A percentile compares a stretch with the other conserved stretches of the same genome.
These are phyloP conservation scores for Paedocypris sp. DNA, from an alignment of 2,113 vertebrate species.

Conservation along the genomic window DNA sequence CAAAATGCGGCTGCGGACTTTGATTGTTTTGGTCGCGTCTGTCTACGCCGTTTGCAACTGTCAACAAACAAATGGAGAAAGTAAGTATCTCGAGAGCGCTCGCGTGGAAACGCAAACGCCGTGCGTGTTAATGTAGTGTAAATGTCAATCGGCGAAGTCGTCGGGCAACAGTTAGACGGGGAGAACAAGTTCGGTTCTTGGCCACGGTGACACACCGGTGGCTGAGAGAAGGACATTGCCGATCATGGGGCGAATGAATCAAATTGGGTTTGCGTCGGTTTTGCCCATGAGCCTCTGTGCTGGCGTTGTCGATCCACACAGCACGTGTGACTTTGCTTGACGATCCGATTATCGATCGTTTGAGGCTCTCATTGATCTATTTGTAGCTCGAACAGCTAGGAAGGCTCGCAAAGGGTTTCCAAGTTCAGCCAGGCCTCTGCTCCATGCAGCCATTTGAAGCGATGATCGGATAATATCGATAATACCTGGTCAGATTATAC, in stretches of 20 bases:
- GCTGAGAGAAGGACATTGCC: neutral
- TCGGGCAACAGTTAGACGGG: neutral
- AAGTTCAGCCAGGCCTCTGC: constrained; percentile 16
- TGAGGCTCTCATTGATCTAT: constrained; percentile 17
- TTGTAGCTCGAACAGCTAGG: constrained; percentile 16
- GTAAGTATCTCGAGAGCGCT: constrained; percentile 47
- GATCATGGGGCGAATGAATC: neutral
- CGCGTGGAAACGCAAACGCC: too few species aligned
- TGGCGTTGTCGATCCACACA: neutral
- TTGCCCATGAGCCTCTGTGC: neutral
- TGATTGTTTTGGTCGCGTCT: constrained; percentile 45
- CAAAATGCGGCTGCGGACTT: constrained; percentile 56
- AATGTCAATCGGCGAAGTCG: neutral
- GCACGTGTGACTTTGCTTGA: neutral
- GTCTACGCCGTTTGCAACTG: constrained; percentile 49
- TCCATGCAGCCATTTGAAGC: constrained; percentile 12
- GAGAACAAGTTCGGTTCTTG: neutral
- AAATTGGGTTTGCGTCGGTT: neutral
- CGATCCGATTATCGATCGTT: constrained; percentile 21
- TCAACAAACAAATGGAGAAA: constrained; percentile 52
- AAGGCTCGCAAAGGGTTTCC: constrained; percentile 15
- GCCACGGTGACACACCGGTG: constrained; percentile 3
- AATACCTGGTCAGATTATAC: neutral
- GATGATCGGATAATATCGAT: neutral
- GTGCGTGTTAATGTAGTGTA: neutral